phyloP scores from a whole-genome alignment of 2,113 vertebrate genomes.

The Pteropus alecto region DNA sequence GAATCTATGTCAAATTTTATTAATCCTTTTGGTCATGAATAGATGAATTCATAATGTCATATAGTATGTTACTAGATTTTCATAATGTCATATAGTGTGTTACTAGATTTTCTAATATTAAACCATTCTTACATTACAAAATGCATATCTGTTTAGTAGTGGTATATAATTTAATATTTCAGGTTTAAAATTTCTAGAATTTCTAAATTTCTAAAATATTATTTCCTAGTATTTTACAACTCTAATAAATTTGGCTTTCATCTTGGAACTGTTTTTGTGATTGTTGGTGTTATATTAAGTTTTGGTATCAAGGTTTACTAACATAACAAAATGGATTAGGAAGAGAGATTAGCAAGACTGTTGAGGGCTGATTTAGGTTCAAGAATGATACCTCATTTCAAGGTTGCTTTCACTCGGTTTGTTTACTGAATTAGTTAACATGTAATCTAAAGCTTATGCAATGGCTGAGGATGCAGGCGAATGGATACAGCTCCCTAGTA shows the following conservation, averaged over 20 bases:
- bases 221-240: background rate
- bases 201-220: background rate
- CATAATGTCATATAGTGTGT: background rate
- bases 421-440: background rate
- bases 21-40: background rate
- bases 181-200: background rate
- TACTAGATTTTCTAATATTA: slow-evolving; percentile 8
- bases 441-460: background rate
- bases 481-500: rapidly evolving
- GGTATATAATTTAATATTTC: background rate
- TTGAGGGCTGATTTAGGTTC: background rate
- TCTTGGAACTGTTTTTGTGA: background rate
- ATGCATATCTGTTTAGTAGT: background rate
- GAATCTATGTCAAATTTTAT: background rate
- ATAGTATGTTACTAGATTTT: too few species aligned
- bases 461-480: too few species aligned
- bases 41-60: background rate
- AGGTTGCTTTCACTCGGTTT: background rate
- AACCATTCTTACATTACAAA: background rate
- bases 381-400: background rate
- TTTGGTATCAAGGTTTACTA: background rate
- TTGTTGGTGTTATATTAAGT: background rate
- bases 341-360: background rate
- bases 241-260: background rate
- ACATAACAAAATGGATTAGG: background rate